These are phyloP conservation scores for Sceloporus tristichus DNA, from an alignment of 2,113 vertebrate genomes.

Conservation along the genomic window DNA sequence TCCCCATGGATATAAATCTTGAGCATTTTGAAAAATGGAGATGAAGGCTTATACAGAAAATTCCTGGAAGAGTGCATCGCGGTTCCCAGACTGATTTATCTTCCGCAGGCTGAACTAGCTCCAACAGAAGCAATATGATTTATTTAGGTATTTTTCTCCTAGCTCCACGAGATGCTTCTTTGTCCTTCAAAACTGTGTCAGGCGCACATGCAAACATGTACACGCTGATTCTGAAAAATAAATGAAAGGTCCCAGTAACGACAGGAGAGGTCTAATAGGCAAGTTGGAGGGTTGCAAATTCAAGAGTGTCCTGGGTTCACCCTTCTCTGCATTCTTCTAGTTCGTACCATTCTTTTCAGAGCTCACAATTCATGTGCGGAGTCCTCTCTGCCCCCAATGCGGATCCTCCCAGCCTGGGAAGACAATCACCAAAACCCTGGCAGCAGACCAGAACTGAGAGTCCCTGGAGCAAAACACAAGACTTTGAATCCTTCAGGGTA, in stretches of 20 bases:
- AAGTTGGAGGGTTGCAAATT: not conserved
- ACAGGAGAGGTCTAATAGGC: not conserved
- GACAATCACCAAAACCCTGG: not conserved
- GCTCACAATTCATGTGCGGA: not conserved
- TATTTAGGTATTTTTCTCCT: not conserved
- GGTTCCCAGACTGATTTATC: not conserved
- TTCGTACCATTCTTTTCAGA: not conserved
- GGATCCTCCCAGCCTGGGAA: not conserved
- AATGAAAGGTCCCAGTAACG: slow-evolving; percentile 13
- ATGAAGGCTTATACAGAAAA: not conserved
- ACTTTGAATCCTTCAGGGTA: not conserved
- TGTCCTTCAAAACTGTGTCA: slow-evolving; percentile 4
- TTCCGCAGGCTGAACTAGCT: not conserved
- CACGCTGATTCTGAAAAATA: not conserved
- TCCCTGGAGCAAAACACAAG: slow-evolving; percentile 13
- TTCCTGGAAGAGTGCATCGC: not conserved
- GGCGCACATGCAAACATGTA: not conserved
- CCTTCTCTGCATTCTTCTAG: not conserved
- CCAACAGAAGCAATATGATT: not conserved
- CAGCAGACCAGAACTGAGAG: slow-evolving; percentile 16
- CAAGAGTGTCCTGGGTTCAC: not conserved
- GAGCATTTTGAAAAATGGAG: not conserved
- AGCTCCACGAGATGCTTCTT: not conserved
- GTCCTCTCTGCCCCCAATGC: not conserved
- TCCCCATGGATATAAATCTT: not conserved